Percentiles rank a stretch among this genome's conserved stretches.
phyloP scores from a whole-genome alignment of 1,140 invertebrate species.

The Heterodera schachtii region DNA sequence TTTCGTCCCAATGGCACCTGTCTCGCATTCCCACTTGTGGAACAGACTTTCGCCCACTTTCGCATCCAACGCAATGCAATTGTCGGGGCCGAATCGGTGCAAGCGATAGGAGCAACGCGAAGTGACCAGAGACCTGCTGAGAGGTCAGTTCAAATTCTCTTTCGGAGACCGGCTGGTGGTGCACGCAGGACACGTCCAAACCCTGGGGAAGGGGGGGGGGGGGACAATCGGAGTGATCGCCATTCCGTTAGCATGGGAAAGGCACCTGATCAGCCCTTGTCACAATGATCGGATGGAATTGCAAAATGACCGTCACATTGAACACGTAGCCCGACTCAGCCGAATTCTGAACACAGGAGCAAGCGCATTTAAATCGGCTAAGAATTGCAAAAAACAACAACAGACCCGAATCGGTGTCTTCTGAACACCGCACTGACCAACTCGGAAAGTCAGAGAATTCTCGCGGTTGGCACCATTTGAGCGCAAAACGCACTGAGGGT shows the following conservation, averaged over 20 bases:
- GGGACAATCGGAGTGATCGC: too few relatives aligned
- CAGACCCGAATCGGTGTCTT: conserved; percentile 54
- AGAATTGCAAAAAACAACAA: conserved; percentile 7
- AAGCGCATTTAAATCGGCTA: background rate
- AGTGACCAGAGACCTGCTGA: conserved; percentile 49
- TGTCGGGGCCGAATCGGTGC: conserved; percentile 56
- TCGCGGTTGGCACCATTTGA: conserved; percentile 51
- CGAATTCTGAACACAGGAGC: background rate
- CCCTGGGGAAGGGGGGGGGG: conserved; percentile 35
- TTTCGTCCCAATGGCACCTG: conserved; percentile 43
- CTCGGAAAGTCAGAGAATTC: conserved; percentile 56
- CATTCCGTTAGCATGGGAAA: background rate
- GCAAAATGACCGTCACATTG: conserved; percentile 64
- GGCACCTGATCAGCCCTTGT: conserved; percentile 55
- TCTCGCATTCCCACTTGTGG: conserved; percentile 63
- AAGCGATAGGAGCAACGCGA: conserved; percentile 52
- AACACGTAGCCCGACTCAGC: conserved; percentile 54
- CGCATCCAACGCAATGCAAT: conserved; percentile 61
- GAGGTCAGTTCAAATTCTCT: conserved; percentile 48
- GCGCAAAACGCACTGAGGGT: conserved; percentile 50
- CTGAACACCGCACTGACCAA: conserved; percentile 58
- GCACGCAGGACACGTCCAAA: conserved; percentile 50
- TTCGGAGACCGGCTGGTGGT: conserved; percentile 43
- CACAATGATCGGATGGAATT: conserved; percentile 64
- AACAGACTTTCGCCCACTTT: conserved; percentile 62